Percentiles rank a stretch among this genome's conserved stretches.
Conservation (phyloP, 1,140 invertebrate genomes). For the Drosophila asahinai region DNA sequence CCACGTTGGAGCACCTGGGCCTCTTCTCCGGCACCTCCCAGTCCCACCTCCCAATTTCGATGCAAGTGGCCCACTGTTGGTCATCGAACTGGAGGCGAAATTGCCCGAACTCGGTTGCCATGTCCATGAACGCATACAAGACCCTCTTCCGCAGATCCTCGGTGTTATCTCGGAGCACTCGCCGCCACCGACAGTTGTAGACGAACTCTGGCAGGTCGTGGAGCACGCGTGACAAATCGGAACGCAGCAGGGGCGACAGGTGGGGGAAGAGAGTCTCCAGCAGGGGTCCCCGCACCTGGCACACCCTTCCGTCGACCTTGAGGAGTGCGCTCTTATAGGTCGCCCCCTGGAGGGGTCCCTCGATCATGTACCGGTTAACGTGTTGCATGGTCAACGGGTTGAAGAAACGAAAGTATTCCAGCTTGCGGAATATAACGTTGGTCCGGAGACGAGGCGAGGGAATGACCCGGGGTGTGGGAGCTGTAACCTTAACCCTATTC, state of each 20-base stretch:
- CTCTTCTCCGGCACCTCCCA: neutral
- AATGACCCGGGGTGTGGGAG: too few species aligned
- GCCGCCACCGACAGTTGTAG: slow-evolving; percentile 20
- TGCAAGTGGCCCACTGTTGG: slow-evolving; percentile 45
- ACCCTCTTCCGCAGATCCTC: slow-evolving; percentile 51
- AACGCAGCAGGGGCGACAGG: slow-evolving; percentile 9
- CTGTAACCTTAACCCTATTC: slow-evolving; percentile 14
- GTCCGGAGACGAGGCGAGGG: neutral
- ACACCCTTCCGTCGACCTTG: slow-evolving; percentile 15
- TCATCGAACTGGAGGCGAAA: slow-evolving; percentile 41
- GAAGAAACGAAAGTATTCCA: slow-evolving; percentile 41
- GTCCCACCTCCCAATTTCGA: neutral
- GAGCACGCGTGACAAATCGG: slow-evolving; percentile 41
- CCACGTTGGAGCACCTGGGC: slow-evolving; percentile 22
- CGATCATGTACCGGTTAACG: slow-evolving; percentile 41
- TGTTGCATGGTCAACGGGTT: slow-evolving; percentile 25
- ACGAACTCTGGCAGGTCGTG: slow-evolving; percentile 33
- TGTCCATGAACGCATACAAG: slow-evolving; percentile 31
- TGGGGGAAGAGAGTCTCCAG: slow-evolving; percentile 38
- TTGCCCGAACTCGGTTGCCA: slow-evolving; percentile 24
- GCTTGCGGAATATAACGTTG: slow-evolving; percentile 29
- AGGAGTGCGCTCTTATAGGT: slow-evolving; percentile 50
- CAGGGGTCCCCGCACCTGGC: slow-evolving; percentile 44
- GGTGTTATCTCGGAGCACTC: neutral
- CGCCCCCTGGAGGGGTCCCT: slow-evolving; percentile 25